Base-by-base conservation (phyloP, 1,140 invertebrate genomes). In the Neodiprion virginianus region DNA sequence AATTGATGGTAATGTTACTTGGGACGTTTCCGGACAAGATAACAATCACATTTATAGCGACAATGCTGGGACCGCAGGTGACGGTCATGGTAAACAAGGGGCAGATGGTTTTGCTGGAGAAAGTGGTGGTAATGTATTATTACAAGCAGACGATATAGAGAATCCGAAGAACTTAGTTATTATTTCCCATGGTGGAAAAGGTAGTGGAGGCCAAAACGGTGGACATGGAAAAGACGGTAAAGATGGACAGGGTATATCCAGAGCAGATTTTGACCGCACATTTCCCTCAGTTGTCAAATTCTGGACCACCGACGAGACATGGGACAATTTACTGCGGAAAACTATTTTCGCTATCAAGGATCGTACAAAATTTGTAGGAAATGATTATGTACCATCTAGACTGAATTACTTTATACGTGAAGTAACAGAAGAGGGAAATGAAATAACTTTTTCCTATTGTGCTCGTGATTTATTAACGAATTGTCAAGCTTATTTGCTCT, bases 111-210 rank as follows among this genome's bases (percentile, higher is more conserved):
- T 75, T 48, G 17, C 77, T 70, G 79, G 79, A 23, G 77, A 80
- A 66, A 80, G 77, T 76, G 79, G 79, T 23, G 79, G 79, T 11
- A 80, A 80, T 69, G 77, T 80, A 3, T 61, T 75, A 11, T 66
- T 80, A 47, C 9, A 75, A 48, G 40, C 23, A 23, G 47, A 74
- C 11, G 49, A 73, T 7, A 75, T 79, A 66, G 65, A 77, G 67
- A 79, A 79, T 71, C 50, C 71, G 12, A 11, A 78, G n/a, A n/a
- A 75, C 69, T 73, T 76, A 1, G 75, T 72, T 12, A 79, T 80
- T 68, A 76, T 77, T 49, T 78, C 77, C 40, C 70, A 76, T 53
- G 77, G 77, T 17, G 77, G 77, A 14, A 78, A 74, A 23, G 76
- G 76, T 50, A 74, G 76, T 72, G 49, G 66, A 14, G 77, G 77